Evolutionary conservation across 2,113 vertebrate genomes (phyloP), one percentile per base, ranked within the genome.

Genomic region (Fulica atra): DNA sequence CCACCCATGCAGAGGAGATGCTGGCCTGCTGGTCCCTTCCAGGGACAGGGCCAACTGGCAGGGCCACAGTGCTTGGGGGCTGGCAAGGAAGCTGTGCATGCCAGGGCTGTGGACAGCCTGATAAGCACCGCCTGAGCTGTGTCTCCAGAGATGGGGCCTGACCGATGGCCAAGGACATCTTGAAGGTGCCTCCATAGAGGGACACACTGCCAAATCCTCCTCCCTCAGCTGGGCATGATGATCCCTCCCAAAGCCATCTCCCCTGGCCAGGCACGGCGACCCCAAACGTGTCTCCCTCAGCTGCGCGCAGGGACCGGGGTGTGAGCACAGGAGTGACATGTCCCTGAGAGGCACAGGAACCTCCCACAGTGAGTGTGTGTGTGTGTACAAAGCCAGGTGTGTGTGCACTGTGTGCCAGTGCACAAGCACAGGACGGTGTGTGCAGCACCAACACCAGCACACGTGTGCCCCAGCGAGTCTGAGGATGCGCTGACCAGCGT

Each of bases 401-500:
- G 33, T 4, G 3, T 19, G 33, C 57, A 13, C 44, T 26, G 54
- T 4, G 19, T 13, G 25, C 35, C 33, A 66, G 61, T 2, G 7
- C 23, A 12, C 1, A 2, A 51, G 36, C 44, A 40, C 2, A 6
- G 59, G n/a, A 42, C 12, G 6, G 2, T 11, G 29, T 38, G n/a
- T 16, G 13, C 44, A 46, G 19, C 50, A 21, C 53, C 9, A 7
- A 15, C 46, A 16, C 28, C 5, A 57, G 9, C 38, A 29, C 65
- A 7, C 5, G 1, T 12, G 36, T 14, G 10, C 21, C 16, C 51
- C 7, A 3, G 44, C 3, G 26, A 42, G 31, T 82, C 3, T 59
- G 54, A 20, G n/a, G 48, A 23, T n/a, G 36, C 56, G 14, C 31
- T 0, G 1, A 40, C 0, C 0, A 0, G 0, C 2, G 26, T 38